Evolutionary conservation across 2,113 vertebrate species (phyloP), one percentile per base, ranked within the genome.

Genomic region (Rhinichthys klamathensis): DNA sequence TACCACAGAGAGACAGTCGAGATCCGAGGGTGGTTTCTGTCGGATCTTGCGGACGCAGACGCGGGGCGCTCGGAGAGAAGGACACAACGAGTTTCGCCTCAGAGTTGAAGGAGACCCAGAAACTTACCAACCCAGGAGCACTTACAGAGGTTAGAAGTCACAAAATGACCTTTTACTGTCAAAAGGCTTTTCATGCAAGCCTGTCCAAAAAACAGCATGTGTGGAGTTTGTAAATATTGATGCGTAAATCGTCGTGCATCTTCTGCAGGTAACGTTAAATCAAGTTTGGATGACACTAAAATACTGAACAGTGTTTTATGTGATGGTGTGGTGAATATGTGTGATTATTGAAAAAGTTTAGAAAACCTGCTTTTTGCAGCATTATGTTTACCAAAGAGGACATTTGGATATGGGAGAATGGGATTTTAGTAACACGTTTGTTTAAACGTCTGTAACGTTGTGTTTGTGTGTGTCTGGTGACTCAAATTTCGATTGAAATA

Each of bases 21-120:
- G 70, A 11, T 95, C 95, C 30, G 97, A 97, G 88, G 96, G 96
- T 89, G 96, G 96, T 49, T 98, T 96, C 92, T 99, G 98, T 95
- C 95, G 97, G 88, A 97, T 97, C 91, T 92, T 96, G 89, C 93
- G 96, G 92, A 96, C 96, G 84, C 94, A 96, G 93, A 96, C 95
- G 60, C 97, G 97, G 76, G 96, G 96, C 86, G 97, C 97, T 60
- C 92, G 97, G 84, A 95, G 93, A 89, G 97, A 99, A 89, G 97
- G 96, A 67, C 96, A 97, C 89, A 96, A 96, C 80, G 97, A 97
- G 93, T 99, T 99, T 92, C 96, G 96, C 87, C 96, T 99, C 70
- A 93, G 97, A 84, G 93, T 99, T 89, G 97, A 99, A 89, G 97
- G 97, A 30, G 97, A 98, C 88, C 97, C 96, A 1, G 96, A 98